Evolutionary conservation across 64 coral and sea anemone species (phyloP), one percentile per base, ranked within the genome.

Genomic region (Pachyseris speciosa): DNA sequence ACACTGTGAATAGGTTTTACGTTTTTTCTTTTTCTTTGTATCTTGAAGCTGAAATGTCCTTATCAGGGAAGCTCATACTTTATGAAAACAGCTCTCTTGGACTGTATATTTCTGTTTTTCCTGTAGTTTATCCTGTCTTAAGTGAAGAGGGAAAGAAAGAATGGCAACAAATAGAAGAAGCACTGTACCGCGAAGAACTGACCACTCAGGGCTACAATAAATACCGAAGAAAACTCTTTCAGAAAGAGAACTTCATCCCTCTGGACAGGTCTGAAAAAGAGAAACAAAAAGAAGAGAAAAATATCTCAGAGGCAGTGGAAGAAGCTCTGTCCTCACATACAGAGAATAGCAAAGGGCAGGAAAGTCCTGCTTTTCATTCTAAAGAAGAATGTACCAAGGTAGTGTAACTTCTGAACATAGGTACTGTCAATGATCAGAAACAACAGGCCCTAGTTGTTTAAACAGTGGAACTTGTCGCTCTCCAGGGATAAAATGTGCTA

Each of bases 201-300:
- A 98, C 96, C 0, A 27, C 51, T 43, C 89, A 98, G 86, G 96
- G 96, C 64, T 98, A 98, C 67, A 78, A 93, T 22, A 98, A 93
- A 83, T 67, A 66, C 67, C 92, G 96, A 86, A 78, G 69, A 80
- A 72, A 72, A 38, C 86, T 98, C 12, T 98, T 98, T 88, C 88
- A 92, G 25, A 73, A 50, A 13, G 96, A 84, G 19, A 91, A 87
- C 20, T 89, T 98, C 5, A 83, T 95, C 40, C 28, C 78, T 20
- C 52, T 49, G 40, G 31, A 83, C 31, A 84, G 34, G 32, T 36
- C 64, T 8, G 36, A 72, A 7, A 67, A 73, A 6, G 9, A 78
- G 37, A 29, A 34, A 24, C 38, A 28, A 20, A 28, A 69, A 55
- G 63, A 49, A 67, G 17, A 65, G 9, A 16, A 80, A 67, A 41